Percentiles rank a stretch among this genome's conserved stretches.
These are phyloP conservation scores for Microctonus hyperodae DNA, from an alignment of 2,888 invertebrate genomes.

Conservation along the genomic window DNA sequence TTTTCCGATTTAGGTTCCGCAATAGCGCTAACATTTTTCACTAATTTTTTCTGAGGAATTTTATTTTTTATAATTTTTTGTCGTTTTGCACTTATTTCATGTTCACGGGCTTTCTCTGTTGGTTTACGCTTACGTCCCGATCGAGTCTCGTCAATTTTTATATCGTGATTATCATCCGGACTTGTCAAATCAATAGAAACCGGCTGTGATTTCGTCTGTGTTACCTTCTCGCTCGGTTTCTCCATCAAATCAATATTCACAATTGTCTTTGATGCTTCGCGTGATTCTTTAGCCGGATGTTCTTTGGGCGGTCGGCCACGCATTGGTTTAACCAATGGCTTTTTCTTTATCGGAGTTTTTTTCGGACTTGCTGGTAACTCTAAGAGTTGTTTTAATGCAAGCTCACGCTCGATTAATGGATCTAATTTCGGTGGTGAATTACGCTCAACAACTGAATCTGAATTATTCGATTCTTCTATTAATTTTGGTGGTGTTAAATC, in stretches of 20 bases:
- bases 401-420: slow-evolving; percentile 65
- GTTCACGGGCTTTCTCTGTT: slow-evolving; percentile 59
- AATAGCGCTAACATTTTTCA: slow-evolving; percentile 18
- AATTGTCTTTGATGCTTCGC: slow-evolving; percentile 18
- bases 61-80: slow-evolving; percentile 52
- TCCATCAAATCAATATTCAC: slow-evolving; percentile 31
- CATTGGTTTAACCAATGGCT: no score
- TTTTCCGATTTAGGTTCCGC: slow-evolving; percentile 6
- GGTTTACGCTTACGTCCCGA: slow-evolving; percentile 60
- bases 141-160: slow-evolving; percentile 52
- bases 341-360: slow-evolving; percentile 41
- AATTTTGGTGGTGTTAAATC: slow-evolving; percentile 53
- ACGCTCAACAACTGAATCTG: slow-evolving; percentile 16
- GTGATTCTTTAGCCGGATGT: slow-evolving; percentile 18
- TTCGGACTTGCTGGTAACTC: slow-evolving; percentile 61
- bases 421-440: slow-evolving; percentile 52
- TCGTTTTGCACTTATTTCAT: slow-evolving; percentile 56
- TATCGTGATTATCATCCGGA: slow-evolving; percentile 28
- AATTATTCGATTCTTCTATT: slow-evolving; percentile 15
- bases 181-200: slow-evolving; percentile 24
- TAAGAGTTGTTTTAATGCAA: slow-evolving; percentile 67
- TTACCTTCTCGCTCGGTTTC: slow-evolving; percentile 16
- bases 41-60: slow-evolving; percentile 33
- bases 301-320: slow-evolving; percentile 1
- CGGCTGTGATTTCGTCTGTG: slow-evolving; percentile 32